phyloP scores from a whole-genome alignment of 2,113 vertebrate species.

The Siphamia tubifer region DNA sequence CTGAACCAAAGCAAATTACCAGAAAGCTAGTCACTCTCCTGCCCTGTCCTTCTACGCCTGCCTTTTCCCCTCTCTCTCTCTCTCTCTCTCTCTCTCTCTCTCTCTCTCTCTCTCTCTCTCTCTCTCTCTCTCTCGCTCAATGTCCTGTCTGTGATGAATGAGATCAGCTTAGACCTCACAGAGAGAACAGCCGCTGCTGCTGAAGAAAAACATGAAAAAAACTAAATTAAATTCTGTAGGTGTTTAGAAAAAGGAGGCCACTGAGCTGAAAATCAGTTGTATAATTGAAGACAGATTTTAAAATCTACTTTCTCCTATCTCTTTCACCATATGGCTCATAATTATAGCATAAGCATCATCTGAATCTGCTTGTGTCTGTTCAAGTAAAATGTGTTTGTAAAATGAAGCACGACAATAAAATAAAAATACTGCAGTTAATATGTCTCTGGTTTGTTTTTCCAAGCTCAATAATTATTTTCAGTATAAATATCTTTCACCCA shows the following conservation, averaged over 20 bases:
- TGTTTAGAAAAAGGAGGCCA: background rate
- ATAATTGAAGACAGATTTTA: conserved; percentile 12
- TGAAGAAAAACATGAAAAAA: conserved; percentile 4
- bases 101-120: background rate
- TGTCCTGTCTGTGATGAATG: background rate
- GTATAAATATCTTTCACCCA: too few relatives aligned
- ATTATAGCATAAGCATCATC: too few relatives aligned
- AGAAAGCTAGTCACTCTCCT: background rate
- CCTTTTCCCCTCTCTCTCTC: background rate
- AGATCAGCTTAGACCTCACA: conserved; percentile 34
- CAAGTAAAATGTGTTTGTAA: background rate
- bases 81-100: background rate
- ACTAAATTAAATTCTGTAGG: background rate
- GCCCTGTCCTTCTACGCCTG: background rate
- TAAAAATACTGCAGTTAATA: background rate
- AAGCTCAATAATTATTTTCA: conserved; percentile 1
- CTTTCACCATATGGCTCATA: background rate
- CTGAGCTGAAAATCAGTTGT: conserved; percentile 1
- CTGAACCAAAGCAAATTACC: background rate
- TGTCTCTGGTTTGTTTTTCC: background rate
- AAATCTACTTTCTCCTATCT: background rate
- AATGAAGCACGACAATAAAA: background rate
- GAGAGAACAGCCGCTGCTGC: background rate
- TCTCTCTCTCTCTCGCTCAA: background rate
- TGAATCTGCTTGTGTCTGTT: too few relatives aligned